Evolutionary conservation across 2,113 vertebrate species (phyloP), one percentile per base, ranked within the genome.

Genomic region (Loxodonta africana): DNA sequence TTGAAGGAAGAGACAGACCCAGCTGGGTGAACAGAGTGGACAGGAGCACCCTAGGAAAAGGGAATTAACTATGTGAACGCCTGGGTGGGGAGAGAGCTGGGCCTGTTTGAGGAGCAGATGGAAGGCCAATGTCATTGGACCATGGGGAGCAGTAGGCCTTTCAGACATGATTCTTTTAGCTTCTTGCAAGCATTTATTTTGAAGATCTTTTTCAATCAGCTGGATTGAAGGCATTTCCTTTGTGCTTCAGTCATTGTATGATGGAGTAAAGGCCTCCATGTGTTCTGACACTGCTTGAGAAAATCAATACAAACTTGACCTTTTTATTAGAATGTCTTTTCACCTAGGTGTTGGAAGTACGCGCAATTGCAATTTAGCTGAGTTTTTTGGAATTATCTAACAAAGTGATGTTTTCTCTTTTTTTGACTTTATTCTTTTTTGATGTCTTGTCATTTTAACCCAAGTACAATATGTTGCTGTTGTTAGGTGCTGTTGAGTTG

Each of bases 381-480:
- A 93, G 26, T 48, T 85, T 67, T 57, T 41, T 14, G 26, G 15
- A 88, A 67, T 88, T 87, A 76, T 30, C 60, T 71, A 82, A 60
- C 46, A 78, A 80, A 77, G 8, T 71, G 46, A 88, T 73, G 0
- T 78, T 93, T 84, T 76, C 33, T 57, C 30, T 2, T 62, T 20
- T 85, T 57, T 97, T 73, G 74, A 37, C 67, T 94, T 78, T 88
- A 84, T 78, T 84, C 21, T 95, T 74, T 12, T 94, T 90, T 69
- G 28, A 51, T 90, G 14, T 82, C 57, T 97, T 88, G 57, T 28
- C 69, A 87, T 92, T 96, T 95, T 46, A 87, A 83, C 90, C 8
- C 4, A 92, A 51, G 11, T 46, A 37, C 2, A 33, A 63, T 46
- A 93, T 51, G 46, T 5, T 5, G 53, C 3, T 57, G 11, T 57